Conservation (phyloP, 2,797 vertebrate species). For the Microctenopoma stevenorrisi region DNA sequence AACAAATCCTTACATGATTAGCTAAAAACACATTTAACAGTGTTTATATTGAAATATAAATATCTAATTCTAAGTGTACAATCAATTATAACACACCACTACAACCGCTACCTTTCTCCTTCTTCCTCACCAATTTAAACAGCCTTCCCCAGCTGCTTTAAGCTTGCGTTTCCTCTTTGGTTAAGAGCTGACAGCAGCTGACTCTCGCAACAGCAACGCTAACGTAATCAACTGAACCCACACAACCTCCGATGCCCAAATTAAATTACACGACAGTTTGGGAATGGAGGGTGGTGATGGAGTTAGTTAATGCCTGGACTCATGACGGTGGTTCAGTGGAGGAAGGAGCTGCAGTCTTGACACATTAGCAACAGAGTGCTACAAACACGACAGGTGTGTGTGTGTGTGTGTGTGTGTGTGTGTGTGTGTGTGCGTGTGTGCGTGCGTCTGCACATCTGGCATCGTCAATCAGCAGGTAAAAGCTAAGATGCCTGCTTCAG, state of each 20-base stretch:
- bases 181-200: constrained; percentile 68
- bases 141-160: constrained; percentile 6
- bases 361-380: constrained; percentile 20
- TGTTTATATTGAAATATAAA: constrained; percentile 5
- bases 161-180: constrained; percentile 48
- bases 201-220: constrained; percentile 65
- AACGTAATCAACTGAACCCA: constrained; percentile 76
- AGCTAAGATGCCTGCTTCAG: background rate
- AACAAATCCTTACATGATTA: constrained; percentile 3
- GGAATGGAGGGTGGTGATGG: constrained; percentile 15
- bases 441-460: constrained; percentile 36
- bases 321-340: constrained; percentile 36
- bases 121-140: constrained; percentile 12
- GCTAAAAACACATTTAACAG: constrained; percentile 9
- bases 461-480: constrained; percentile 16
- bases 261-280: constrained; percentile 71
- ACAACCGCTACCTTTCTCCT: background rate
- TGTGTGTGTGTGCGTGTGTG: background rate
- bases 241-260: constrained; percentile 79
- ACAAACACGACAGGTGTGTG: constrained; percentile 11
- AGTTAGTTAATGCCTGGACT: constrained; percentile 61
- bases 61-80: background rate
- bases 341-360: constrained; percentile 51
- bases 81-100: constrained; percentile 13
- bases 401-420: background rate